Percentiles rank a stretch among this genome's conserved stretches.
These are phyloP conservation scores for Theonella swinhoei DNA, from an alignment of 37 sponge, comb jelly and placozoan species.

Conservation along the genomic window DNA sequence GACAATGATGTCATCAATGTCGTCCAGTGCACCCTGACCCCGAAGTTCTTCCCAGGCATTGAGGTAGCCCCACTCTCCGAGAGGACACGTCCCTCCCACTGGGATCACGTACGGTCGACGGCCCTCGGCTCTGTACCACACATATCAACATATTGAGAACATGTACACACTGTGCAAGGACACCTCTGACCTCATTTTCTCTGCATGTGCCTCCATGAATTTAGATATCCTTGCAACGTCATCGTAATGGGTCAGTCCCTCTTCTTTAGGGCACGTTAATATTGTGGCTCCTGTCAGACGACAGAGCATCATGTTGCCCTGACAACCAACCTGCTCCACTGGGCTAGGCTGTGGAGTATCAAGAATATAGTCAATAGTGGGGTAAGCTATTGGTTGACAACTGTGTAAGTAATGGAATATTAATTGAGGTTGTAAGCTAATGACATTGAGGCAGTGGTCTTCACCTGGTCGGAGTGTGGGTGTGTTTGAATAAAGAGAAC, in stretches of 20 bases:
- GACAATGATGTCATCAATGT: slow-evolving; percentile 62
- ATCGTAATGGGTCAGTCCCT: slow-evolving; percentile 4
- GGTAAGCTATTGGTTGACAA: neutral
- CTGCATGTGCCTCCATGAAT: slow-evolving; percentile 44
- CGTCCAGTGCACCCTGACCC: slow-evolving; percentile 23
- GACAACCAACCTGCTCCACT: slow-evolving; percentile 11
- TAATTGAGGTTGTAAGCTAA: too few species aligned
- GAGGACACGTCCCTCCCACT: slow-evolving; percentile 72
- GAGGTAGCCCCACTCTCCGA: slow-evolving; percentile 84
- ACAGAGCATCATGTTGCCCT: slow-evolving; percentile 74
- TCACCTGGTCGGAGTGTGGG: too few species aligned
- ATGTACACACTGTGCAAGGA: neutral
- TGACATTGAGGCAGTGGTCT: too few species aligned
- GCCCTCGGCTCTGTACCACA: slow-evolving; percentile 35
- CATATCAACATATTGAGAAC: neutral
- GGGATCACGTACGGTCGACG: slow-evolving; percentile 61
- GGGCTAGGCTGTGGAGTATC: slow-evolving; percentile 26
- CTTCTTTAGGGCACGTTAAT: slow-evolving; percentile 38
- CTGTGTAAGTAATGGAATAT: too few species aligned
- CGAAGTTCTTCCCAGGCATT: slow-evolving; percentile 77
- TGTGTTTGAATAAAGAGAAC: slow-evolving; percentile 23
- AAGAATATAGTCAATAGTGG: neutral
- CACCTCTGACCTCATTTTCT: slow-evolving; percentile 50
- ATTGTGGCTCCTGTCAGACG: slow-evolving; percentile 63
- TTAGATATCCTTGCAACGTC: slow-evolving; percentile 27